These are phyloP conservation scores for Struthio camelus DNA, from an alignment of 2,113 vertebrate genomes.

Conservation along the genomic window DNA sequence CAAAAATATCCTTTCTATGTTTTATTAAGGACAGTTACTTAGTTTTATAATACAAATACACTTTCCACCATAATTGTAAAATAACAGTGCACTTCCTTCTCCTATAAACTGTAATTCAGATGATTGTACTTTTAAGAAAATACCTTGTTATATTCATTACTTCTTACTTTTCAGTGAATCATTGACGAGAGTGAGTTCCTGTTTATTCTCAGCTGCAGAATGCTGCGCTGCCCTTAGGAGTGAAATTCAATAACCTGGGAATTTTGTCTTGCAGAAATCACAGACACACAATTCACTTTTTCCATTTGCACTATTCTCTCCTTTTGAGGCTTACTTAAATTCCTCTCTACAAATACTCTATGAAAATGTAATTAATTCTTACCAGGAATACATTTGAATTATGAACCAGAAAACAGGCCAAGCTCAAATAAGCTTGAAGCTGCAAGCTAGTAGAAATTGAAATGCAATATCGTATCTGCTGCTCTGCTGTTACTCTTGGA, in stretches of 20 bases:
- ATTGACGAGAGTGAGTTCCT: conserved; percentile 4
- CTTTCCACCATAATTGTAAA: not conserved
- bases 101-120: not conserved
- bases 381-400: not conserved
- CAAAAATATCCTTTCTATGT: not conserved
- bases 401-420: not conserved
- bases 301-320: not conserved
- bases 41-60: not conserved
- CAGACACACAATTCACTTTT: conserved; percentile 27
- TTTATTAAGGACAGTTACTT: not conserved
- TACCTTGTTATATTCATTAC: not conserved
- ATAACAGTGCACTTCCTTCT: not conserved
- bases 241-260: conserved; percentile 53
- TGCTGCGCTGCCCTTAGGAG: not conserved
- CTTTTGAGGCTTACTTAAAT: conserved; percentile 5
- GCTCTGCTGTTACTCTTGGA: not conserved
- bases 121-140: not conserved
- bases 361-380: not conserved
- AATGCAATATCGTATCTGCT: not conserved
- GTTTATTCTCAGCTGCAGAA: conserved; percentile 33
- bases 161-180: conserved; percentile 7
- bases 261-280: conserved; percentile 35
- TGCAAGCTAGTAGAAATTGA: not conserved
- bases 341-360: not conserved
- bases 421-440: not conserved